These are phyloP conservation scores for Schizopygopsis pylzovi DNA, from an alignment of 2,797 vertebrate genomes.

Conservation along the genomic window DNA sequence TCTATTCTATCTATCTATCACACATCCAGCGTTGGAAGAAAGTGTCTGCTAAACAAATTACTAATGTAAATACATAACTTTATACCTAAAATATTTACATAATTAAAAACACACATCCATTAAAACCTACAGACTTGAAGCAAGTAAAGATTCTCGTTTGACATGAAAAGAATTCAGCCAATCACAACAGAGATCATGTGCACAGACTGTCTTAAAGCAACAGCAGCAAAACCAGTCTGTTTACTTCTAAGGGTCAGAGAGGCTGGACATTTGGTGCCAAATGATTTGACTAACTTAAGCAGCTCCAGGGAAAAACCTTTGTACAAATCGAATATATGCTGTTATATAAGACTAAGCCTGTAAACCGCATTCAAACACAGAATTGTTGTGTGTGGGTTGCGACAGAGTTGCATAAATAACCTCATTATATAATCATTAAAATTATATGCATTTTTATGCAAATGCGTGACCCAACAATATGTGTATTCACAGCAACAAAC, in stretches of 20 bases:
- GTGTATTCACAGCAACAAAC: slow-evolving; percentile 19
- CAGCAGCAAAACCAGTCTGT: not conserved
- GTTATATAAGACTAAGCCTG: not conserved
- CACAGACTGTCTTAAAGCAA: not conserved
- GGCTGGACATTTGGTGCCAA: too few species aligned
- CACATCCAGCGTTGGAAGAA: not conserved
- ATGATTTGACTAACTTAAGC: slow-evolving; percentile 1
- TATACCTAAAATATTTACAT: too few species aligned
- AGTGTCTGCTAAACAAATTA: not conserved
- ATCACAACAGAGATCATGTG: not conserved
- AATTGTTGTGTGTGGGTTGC: slow-evolving; percentile 19
- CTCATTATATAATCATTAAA: slow-evolving; percentile 43
- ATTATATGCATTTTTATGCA: slow-evolving; percentile 45
- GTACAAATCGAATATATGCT: not conserved
- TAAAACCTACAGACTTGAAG: not conserved
- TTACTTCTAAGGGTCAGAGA: too few species aligned
- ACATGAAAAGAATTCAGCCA: not conserved
- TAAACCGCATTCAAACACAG: not conserved
- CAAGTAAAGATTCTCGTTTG: not conserved
- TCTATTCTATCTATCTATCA: too few species aligned
- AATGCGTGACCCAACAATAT: slow-evolving; percentile 25
- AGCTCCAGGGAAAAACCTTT: too few species aligned
- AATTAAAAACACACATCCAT: not conserved
- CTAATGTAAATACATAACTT: not conserved
- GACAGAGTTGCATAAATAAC: slow-evolving; percentile 7